Percentiles rank a stretch among this genome's conserved stretches.
Evolutionary conservation across 2,797 vertebrate genomes (phyloP).

Genomic region (Pangasius djambal): DNA sequence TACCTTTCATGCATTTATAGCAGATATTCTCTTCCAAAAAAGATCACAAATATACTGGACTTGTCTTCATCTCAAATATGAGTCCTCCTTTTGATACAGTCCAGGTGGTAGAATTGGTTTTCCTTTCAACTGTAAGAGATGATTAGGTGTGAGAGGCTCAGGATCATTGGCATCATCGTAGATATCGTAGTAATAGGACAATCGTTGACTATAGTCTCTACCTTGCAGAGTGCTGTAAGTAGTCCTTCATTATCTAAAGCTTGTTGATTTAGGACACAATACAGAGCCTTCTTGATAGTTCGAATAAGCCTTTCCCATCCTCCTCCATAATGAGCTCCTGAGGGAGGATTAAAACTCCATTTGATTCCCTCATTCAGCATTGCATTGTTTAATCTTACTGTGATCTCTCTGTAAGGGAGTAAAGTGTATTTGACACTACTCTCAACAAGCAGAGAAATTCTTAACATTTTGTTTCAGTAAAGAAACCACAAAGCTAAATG

Average conservation of each 20-base stretch:
- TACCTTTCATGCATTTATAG: too few relatives aligned
- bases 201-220: too few relatives aligned
- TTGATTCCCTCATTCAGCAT: not conserved
- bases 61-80: not conserved
- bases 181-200: too few relatives aligned
- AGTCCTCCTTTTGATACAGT: not conserved
- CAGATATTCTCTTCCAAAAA: not conserved
- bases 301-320: not conserved
- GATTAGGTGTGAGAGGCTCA: not conserved
- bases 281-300: not conserved
- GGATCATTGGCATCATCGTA: too few relatives aligned
- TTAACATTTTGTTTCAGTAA: too few relatives aligned
- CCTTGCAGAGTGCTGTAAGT: too few relatives aligned
- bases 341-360: not conserved
- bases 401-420: not conserved
- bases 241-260: too few relatives aligned
- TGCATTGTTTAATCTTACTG: not conserved
- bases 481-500: too few relatives aligned
- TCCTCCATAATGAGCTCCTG: not conserved
- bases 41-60: not conserved
- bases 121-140: not conserved
- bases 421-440: too few relatives aligned
- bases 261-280: not conserved
- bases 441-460: too few relatives aligned
- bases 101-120: not conserved